phyloP scores from a whole-genome alignment of 2,888 invertebrate species.

The Aricia artaxerxes region DNA sequence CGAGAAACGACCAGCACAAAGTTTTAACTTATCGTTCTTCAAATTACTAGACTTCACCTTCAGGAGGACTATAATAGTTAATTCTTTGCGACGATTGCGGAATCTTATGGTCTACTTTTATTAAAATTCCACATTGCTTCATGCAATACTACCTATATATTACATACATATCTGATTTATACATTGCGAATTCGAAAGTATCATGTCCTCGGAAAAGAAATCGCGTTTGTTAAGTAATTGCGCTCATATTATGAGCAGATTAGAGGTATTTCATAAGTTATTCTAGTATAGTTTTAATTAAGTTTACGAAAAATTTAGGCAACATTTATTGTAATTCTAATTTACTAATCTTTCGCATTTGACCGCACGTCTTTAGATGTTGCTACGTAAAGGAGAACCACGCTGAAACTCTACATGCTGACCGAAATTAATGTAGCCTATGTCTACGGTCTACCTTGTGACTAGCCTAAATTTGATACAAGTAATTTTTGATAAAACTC shows the following conservation, averaged over 20 bases:
- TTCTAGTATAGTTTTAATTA: not conserved
- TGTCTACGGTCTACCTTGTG: too few species aligned
- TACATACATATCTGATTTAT: not conserved
- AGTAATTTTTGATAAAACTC: too few species aligned
- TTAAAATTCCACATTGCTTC: not conserved
- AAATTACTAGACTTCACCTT: not conserved
- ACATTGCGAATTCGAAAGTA: conserved; percentile 3
- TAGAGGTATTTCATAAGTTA: not conserved
- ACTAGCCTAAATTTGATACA: too few species aligned
- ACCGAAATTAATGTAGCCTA: too few species aligned
- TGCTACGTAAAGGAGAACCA: not conserved
- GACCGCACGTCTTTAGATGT: not conserved
- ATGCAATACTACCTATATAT: not conserved
- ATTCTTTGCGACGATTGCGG: too few species aligned
- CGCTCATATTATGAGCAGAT: not conserved
- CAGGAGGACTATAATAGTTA: too few species aligned
- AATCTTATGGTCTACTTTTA: not conserved
- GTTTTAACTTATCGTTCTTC: too few species aligned
- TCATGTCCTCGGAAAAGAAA: conserved; percentile 19
- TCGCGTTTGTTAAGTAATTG: conserved; percentile 8
- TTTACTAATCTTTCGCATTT: not conserved
- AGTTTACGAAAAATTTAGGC: not conserved
- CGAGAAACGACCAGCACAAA: too few species aligned
- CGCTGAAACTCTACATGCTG: too few species aligned
- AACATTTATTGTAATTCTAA: not conserved